These are phyloP conservation scores for Brachionus sp. DNA, from an alignment of 1,140 invertebrate genomes.

Conservation along the genomic window DNA sequence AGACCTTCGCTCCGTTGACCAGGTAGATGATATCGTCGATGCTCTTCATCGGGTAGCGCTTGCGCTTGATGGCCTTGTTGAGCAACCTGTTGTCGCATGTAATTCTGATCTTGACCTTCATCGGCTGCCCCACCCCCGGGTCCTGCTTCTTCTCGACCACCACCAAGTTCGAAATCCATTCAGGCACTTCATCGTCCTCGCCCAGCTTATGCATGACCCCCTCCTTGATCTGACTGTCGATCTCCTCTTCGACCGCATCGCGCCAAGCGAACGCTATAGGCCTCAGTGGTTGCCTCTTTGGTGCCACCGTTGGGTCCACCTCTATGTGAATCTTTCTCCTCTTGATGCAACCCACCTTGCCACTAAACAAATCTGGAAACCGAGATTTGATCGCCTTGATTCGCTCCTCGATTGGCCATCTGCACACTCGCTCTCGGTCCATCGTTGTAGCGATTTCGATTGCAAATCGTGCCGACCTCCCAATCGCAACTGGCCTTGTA, in stretches of 20 bases:
- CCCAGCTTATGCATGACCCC: too few relatives aligned
- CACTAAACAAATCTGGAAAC: background rate
- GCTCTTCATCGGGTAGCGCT: slow-evolving; percentile 45
- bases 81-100: background rate
- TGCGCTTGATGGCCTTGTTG: background rate
- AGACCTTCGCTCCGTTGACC: slow-evolving; percentile 44
- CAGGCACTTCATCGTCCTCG: too few relatives aligned
- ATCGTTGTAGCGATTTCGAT: too few relatives aligned
- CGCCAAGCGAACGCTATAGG: too few relatives aligned
- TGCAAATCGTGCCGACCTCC: too few relatives aligned
- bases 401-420: background rate
- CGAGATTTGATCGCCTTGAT: background rate
- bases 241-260: too few relatives aligned
- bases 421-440: too few relatives aligned
- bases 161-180: too few relatives aligned
- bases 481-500: too few relatives aligned
- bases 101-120: too few relatives aligned
- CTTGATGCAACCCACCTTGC: background rate
- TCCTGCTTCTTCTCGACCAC: too few relatives aligned
- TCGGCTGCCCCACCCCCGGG: background rate
- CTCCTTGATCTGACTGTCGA: too few relatives aligned
- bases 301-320: background rate
- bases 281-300: background rate
- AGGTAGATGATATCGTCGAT: slow-evolving; percentile 48
- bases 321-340: background rate